Evolutionary conservation across 2,888 invertebrate species (phyloP), one percentile per base, ranked within the genome.

Genomic region (Deroplatys truncata): DNA sequence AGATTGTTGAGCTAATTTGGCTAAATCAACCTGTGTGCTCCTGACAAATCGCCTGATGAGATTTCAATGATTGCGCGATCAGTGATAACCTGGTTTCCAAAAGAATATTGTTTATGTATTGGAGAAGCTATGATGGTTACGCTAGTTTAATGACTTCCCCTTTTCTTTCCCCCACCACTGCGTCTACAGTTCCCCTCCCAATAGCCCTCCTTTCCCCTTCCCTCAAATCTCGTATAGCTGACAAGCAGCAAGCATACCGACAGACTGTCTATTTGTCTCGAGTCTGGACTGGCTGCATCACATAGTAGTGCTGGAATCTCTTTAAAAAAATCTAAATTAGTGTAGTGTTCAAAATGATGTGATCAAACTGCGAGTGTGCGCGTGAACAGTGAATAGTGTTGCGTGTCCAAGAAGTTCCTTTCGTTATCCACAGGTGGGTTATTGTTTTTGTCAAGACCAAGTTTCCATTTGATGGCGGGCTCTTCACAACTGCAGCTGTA

Each of bases 111-210:
- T 43, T 10, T 43, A 13, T 43, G 43, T 35, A 43, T 43, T 43
- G 13, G 13, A 43, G 43, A 43, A 1, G 43, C 35, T 5, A 35
- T 5, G 43, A 43, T 43, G 43, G 43, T 43, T 13, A 43, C 1
- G 43, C 43, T 43, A 87, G 87, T 87, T 87, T 87, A 87, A 87
- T 87, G 87, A 87, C 83, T 83, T 43, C 87, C 43, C 87, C 87
- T 83, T 20, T 28, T 31, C 25, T 82, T 87, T 29, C 29, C 87
- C 87, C 87, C 31, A 15, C 82, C 86, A 9, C 20, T 20, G 5
- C 56, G 56, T 72, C 16, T 72, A 82, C 31, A 82, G 5, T 49
- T 49, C 49, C 43, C 43, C 83, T 83, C 82, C 43, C 43, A 43
- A 43, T 43, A 13, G 43, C 43, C 43, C 43, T 43, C 43, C 13